Conservation (phyloP, 2,888 invertebrate species). For the Melitaea athalia region DNA sequence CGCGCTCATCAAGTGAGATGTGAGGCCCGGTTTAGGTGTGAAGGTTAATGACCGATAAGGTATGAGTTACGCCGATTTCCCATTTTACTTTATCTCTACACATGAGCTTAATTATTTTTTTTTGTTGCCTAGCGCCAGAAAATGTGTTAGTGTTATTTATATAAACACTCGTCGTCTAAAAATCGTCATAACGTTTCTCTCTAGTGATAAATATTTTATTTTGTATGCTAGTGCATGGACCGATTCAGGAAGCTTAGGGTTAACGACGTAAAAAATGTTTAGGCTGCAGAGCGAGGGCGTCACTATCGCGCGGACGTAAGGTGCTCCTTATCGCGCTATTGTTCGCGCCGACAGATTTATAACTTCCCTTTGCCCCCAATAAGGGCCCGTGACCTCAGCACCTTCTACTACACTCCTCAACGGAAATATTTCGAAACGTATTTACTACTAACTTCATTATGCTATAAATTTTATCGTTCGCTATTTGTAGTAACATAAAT, state of each 20-base stretch:
- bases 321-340: slow-evolving; percentile 80
- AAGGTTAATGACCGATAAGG: slow-evolving; percentile 81
- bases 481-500: not conserved
- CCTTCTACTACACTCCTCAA: slow-evolving; percentile 58
- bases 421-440: slow-evolving; percentile 41
- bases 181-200: not conserved
- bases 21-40: slow-evolving; percentile 79
- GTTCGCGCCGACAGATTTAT: slow-evolving; percentile 81
- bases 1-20: slow-evolving; percentile 45
- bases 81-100: slow-evolving; percentile 37
- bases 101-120: slow-evolving; percentile 7
- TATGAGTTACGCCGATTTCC: slow-evolving; percentile 68
- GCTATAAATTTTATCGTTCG: not conserved
- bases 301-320: slow-evolving; percentile 65
- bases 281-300: slow-evolving; percentile 37
- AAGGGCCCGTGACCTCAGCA: slow-evolving; percentile 77
- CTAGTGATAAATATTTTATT: not conserved
- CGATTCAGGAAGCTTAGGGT: not conserved
- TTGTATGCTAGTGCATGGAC: not conserved
- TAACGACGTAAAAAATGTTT: slow-evolving; percentile 23
- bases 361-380: slow-evolving; percentile 82
- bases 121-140: not conserved
- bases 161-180: not conserved
- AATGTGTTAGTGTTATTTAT: not conserved
- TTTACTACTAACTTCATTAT: slow-evolving; percentile 22